These are phyloP conservation scores for Gobius niger DNA, from an alignment of 2,113 vertebrate species.

Conservation along the genomic window DNA sequence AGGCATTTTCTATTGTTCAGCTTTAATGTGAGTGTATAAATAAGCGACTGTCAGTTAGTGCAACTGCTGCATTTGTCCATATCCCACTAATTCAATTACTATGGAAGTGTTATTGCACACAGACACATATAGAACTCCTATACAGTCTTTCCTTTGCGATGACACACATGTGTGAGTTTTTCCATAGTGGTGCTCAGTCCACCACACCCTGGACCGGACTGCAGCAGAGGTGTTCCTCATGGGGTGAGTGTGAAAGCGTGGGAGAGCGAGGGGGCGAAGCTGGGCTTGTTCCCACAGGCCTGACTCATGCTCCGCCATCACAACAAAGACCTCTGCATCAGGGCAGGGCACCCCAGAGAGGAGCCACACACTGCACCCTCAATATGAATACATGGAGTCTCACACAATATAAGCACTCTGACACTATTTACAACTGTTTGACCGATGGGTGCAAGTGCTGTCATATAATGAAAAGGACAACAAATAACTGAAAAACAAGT, in stretches of 20 bases:
- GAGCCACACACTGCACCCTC: constrained; percentile 45
- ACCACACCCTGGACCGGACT: constrained; percentile 52
- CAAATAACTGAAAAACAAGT: no score
- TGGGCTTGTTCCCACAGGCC: constrained; percentile 67
- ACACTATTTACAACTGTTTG: constrained; percentile 6
- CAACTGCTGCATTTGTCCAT: background rate
- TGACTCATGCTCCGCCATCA: constrained; percentile 47
- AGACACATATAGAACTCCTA: background rate
- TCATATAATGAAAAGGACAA: background rate
- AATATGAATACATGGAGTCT: constrained; percentile 33
- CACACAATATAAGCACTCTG: background rate
- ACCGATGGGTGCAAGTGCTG: background rate
- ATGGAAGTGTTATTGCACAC: no score
- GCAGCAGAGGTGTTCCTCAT: constrained; percentile 58
- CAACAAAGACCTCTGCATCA: constrained; percentile 62
- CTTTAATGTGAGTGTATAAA: background rate
- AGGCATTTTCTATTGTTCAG: background rate
- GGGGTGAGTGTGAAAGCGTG: constrained; percentile 71
- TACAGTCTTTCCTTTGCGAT: constrained; percentile 20
- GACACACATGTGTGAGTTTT: constrained; percentile 64
- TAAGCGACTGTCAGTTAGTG: background rate
- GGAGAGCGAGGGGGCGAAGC: constrained; percentile 65
- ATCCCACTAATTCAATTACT: no score
- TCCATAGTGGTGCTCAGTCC: constrained; percentile 49
- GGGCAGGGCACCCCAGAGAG: constrained; percentile 63